phyloP scores from a whole-genome alignment of 1,140 invertebrate genomes.

The Brachionus calyciflorus region DNA sequence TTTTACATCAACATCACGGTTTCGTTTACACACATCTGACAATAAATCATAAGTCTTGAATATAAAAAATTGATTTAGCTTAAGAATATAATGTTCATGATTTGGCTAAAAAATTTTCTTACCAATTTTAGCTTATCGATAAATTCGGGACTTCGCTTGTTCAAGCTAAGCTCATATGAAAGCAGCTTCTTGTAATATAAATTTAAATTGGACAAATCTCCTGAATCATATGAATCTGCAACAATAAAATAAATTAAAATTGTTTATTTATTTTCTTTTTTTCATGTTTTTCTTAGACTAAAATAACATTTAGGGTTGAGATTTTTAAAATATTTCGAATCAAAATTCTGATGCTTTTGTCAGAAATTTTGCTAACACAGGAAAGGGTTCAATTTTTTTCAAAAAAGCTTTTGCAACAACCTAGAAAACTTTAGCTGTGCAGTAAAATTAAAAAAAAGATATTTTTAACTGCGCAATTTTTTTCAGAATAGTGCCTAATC shows the following conservation, averaged over 20 bases:
- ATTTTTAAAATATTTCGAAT: no score
- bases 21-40: slow-evolving; percentile 19
- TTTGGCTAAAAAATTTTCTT: background rate
- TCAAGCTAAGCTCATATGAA: slow-evolving; percentile 28
- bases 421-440: no score
- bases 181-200: slow-evolving; percentile 16
- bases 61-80: background rate
- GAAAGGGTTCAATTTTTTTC: no score
- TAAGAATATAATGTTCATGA: background rate
- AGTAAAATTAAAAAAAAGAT: no score
- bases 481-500: no score
- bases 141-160: background rate
- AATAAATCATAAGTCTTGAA: background rate
- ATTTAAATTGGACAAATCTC: slow-evolving; percentile 19
- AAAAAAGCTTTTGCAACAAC: no score
- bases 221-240: slow-evolving; percentile 7
- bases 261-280: no score
- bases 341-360: no score
- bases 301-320: no score
- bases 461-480: no score
- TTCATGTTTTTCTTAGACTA: no score
- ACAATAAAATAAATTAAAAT: background rate
- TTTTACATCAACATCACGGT: background rate
- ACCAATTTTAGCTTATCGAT: slow-evolving; percentile 22
- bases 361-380: no score